Percentiles rank a stretch among this genome's conserved stretches.
Conservation (phyloP, 2,888 invertebrate species). For the Emmelina monodactyla region DNA sequence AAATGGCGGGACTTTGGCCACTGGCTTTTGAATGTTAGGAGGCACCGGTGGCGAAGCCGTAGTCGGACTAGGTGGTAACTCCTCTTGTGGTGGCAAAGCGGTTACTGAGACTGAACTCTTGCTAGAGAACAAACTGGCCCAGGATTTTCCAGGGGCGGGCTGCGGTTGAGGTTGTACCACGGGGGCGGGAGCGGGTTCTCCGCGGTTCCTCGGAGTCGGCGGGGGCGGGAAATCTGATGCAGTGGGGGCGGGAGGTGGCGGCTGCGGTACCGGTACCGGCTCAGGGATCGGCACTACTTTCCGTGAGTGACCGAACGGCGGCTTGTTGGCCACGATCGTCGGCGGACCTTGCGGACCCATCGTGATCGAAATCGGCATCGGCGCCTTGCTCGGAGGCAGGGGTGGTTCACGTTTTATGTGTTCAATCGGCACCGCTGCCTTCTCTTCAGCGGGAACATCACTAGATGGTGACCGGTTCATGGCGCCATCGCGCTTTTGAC, state of each 20-base stretch:
- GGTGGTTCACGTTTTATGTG: slow-evolving; percentile 45
- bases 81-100: slow-evolving; percentile 22
- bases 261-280: slow-evolving; percentile 40
- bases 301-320: slow-evolving; percentile 52
- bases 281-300: slow-evolving; percentile 35
- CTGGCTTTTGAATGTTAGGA: slow-evolving; percentile 55
- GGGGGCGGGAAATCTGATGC: slow-evolving; percentile 62
- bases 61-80: slow-evolving; percentile 42
- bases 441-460: slow-evolving; percentile 35
- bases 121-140: slow-evolving; percentile 72
- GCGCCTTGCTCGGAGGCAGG: slow-evolving; percentile 50
- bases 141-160: slow-evolving; percentile 63
- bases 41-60: slow-evolving; percentile 26
- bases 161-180: slow-evolving; percentile 38
- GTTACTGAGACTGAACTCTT: slow-evolving; percentile 26
- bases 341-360: slow-evolving; percentile 46
- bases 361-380: slow-evolving; percentile 61
- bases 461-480: slow-evolving; percentile 44
- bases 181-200: slow-evolving; percentile 36
- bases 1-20: slow-evolving; percentile 69
- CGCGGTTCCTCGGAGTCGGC: slow-evolving; percentile 49
- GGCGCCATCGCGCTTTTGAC: slow-evolving; percentile 51
- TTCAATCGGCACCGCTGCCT: slow-evolving; percentile 21
- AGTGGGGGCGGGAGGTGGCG: slow-evolving; percentile 52
- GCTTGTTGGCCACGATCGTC: slow-evolving; percentile 56